Base-by-base conservation (phyloP, 2,888 invertebrate species). In the Vesta saturnalis region DNA sequence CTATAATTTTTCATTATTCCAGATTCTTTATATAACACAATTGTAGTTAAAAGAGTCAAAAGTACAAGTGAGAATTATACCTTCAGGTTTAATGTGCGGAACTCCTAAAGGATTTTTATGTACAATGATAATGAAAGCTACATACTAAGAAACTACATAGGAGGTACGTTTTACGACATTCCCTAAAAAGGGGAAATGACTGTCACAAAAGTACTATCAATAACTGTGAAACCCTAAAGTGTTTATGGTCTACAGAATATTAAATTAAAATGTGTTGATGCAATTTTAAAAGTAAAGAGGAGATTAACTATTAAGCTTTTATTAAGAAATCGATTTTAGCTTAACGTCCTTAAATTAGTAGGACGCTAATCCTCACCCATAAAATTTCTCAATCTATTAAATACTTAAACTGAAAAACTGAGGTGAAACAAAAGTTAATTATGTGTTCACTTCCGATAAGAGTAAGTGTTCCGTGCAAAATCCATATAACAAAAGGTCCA, bases 71-170 rank as follows among this genome's bases (percentile, higher is more conserved):
- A 39, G 39, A n/a, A 39, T 39, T 39, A 39, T 39, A 39, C n/a
- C 39, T 39, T n/a, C 2, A 39, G 39, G n/a, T 39, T 39, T 39
- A 39, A 39, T 39, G 39, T n/a, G 39, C n/a, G 8, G 39, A 39
- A 39, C 12, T 39, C 2, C 39, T 39, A n/a, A 39, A n/a, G 39
- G 39, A 39, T 39, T 39, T 39, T 39, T 39, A 39, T 39, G 39
- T 39, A 39, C 39, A 39, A 39, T n/a, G 39, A 39, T 39, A 39
- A 39, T 39, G 39, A 39, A 39, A 39, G 39, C 39, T n/a, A n/a
- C 39, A 39, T n/a, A 39, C n/a, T 39, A 39, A n/a, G 39, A 39
- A 39, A 39, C 39, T n/a, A 39, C 39, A 39, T n/a, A 39, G 39
- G n/a, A 39, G 39, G 39, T 39, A 39, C 39, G 39, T 39, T 39